phyloP scores from a whole-genome alignment of 92 coral and sea anemone species.

The Epizoanthus fatuus region DNA sequence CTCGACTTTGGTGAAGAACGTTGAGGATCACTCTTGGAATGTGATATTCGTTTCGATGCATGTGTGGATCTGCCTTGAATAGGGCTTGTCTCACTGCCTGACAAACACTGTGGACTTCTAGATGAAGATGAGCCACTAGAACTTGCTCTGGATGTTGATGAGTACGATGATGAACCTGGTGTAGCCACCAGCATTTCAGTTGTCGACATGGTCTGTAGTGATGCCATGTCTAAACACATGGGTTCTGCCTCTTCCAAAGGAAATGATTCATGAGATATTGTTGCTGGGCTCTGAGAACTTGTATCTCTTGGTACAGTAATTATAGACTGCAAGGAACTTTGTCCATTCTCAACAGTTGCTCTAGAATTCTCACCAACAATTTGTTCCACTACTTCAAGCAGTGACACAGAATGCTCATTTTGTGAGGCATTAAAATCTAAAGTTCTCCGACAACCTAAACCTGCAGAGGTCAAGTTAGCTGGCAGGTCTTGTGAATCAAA shows the following conservation, averaged over 20 bases:
- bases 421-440: neutral
- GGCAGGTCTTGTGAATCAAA: neutral
- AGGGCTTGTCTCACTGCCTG: slow-evolving; percentile 31
- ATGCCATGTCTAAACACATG: slow-evolving; percentile 72
- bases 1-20: slow-evolving; percentile 60
- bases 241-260: slow-evolving; percentile 88
- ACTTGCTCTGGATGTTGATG: slow-evolving; percentile 12
- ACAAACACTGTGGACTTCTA: slow-evolving; percentile 4
- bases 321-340: slow-evolving; percentile 16
- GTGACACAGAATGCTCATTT: slow-evolving; percentile 39
- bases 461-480: neutral
- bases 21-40: slow-evolving; percentile 88
- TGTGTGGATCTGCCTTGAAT: slow-evolving; percentile 63
- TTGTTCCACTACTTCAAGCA: slow-evolving; percentile 72
- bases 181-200: slow-evolving; percentile 69
- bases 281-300: neutral
- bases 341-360: slow-evolving; percentile 14
- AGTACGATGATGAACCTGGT: neutral
- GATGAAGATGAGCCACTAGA: slow-evolving; percentile 10
- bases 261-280: slow-evolving; percentile 69
- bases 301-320: neutral
- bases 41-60: slow-evolving; percentile 70
- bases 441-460: too few species aligned
- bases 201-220: slow-evolving; percentile 63
- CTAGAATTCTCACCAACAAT: slow-evolving; percentile 40